Evolutionary conservation across 2,797 vertebrate genomes (phyloP).

Genomic region (Rhinella marina): DNA sequence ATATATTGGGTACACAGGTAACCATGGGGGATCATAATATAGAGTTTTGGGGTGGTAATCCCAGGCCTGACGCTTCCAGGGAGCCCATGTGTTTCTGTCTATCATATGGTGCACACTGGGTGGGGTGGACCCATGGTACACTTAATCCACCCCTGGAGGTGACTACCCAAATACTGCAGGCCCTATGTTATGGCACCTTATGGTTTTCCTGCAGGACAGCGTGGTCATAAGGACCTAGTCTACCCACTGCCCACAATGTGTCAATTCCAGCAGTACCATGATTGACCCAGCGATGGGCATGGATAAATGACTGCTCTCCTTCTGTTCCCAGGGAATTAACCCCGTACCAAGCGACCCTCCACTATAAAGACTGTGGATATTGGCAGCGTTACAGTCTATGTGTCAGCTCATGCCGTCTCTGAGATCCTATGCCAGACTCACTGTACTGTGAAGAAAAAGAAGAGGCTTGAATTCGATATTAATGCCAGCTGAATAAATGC

Average conservation of each 20-base stretch:
- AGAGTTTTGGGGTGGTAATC: too few relatives aligned
- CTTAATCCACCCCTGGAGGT: neutral
- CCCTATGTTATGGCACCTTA: neutral
- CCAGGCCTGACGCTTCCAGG: too few relatives aligned
- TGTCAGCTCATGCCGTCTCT: constrained; percentile 63
- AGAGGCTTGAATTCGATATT: neutral
- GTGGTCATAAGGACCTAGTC: neutral
- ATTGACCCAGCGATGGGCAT: neutral
- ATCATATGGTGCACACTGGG: too few relatives aligned
- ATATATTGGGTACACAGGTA: too few relatives aligned
- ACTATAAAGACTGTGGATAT: neutral
- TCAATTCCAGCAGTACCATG: neutral
- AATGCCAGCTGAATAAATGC: constrained; percentile 60
- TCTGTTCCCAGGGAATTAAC: neutral
- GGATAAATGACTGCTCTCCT: neutral
- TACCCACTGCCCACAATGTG: neutral
- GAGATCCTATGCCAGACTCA: constrained; percentile 59
- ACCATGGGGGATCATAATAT: too few relatives aligned
- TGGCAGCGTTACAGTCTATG: constrained; percentile 16
- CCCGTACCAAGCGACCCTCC: neutral
- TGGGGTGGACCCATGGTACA: too few relatives aligned
- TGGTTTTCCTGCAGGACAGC: neutral
- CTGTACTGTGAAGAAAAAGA: constrained; percentile 46
- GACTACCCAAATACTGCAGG: neutral
- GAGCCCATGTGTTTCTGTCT: too few relatives aligned